Conservation (phyloP, 2,113 vertebrate genomes). For the Glaucomys volans region DNA sequence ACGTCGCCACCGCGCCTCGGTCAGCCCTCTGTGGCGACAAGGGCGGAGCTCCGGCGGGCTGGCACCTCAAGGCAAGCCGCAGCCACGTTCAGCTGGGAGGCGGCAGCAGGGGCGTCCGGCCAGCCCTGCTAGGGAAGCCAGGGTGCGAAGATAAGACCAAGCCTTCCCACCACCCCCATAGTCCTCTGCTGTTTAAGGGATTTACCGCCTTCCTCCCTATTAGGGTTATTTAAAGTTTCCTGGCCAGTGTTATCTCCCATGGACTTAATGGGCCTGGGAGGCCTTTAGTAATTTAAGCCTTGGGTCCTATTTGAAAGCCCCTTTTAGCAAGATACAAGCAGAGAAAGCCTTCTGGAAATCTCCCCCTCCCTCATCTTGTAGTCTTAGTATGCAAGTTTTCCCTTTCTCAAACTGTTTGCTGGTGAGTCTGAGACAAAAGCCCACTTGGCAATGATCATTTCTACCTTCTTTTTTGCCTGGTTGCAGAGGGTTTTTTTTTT, state of each 20-base stretch:
- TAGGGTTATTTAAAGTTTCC: slow-evolving; percentile 57
- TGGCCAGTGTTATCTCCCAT: slow-evolving; percentile 39
- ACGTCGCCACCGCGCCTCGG: not conserved
- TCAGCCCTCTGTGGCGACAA: not conserved
- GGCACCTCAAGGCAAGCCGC: not conserved
- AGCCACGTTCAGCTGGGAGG: not conserved
- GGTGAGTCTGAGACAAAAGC: slow-evolving; percentile 56
- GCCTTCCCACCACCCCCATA: no score
- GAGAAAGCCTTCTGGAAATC: slow-evolving; percentile 56
- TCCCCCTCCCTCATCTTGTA: slow-evolving; percentile 40
- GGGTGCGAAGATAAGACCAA: slow-evolving; percentile 4
- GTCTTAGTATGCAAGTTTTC: not conserved
- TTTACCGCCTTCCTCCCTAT: slow-evolving; percentile 40
- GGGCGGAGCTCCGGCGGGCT: accelerated
- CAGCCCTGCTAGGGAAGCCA: not conserved
- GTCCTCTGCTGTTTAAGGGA: slow-evolving; percentile 13
- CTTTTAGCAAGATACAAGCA: not conserved
- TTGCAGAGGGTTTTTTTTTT: slow-evolving; percentile 37
- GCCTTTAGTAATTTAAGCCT: slow-evolving; percentile 34
- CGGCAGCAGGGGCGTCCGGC: accelerated
- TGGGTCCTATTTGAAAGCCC: slow-evolving; percentile 34
- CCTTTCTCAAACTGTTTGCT: slow-evolving; percentile 20
- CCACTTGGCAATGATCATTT: slow-evolving; percentile 6
- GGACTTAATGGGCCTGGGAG: slow-evolving; percentile 28
- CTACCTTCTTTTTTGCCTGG: not conserved